These are phyloP conservation scores for Platysternon megacephalum DNA, from an alignment of 2,113 vertebrate genomes.

Conservation along the genomic window DNA sequence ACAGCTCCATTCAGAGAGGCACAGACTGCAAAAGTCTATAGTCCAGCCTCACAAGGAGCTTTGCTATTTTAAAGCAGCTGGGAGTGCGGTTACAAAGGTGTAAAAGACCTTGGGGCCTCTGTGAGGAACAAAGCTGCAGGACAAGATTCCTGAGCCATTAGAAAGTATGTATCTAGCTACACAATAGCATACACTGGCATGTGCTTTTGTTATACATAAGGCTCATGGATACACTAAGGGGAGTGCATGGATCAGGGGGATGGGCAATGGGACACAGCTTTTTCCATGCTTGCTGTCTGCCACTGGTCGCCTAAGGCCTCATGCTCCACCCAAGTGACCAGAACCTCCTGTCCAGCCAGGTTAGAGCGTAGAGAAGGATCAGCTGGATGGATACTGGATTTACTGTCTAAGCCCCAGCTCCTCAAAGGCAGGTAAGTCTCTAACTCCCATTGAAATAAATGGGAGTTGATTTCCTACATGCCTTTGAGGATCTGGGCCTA, in stretches of 20 bases:
- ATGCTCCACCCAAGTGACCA: background rate
- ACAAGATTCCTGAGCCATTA: background rate
- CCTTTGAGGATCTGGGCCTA: background rate
- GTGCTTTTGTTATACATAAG: background rate
- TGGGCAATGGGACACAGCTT: background rate
- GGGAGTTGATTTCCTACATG: background rate
- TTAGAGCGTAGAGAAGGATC: background rate
- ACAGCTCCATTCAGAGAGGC: background rate
- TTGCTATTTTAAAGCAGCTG: background rate
- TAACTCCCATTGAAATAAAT: background rate
- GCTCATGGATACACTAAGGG: background rate
- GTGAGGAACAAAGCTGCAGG: background rate
- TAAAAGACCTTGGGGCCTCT: background rate
- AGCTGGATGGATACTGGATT: background rate
- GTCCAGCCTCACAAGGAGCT: background rate
- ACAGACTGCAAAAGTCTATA: fast-evolving
- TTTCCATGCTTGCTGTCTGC: background rate
- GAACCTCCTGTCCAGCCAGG: background rate
- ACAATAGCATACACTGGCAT: background rate
- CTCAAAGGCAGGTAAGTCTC: background rate
- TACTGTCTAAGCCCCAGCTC: background rate
- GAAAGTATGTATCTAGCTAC: background rate
- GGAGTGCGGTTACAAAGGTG: background rate
- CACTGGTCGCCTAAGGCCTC: background rate
- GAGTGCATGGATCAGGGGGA: background rate